Evolutionary conservation across 1,140 invertebrate genomes (phyloP).

Genomic region (Drosophila bipectinata): DNA sequence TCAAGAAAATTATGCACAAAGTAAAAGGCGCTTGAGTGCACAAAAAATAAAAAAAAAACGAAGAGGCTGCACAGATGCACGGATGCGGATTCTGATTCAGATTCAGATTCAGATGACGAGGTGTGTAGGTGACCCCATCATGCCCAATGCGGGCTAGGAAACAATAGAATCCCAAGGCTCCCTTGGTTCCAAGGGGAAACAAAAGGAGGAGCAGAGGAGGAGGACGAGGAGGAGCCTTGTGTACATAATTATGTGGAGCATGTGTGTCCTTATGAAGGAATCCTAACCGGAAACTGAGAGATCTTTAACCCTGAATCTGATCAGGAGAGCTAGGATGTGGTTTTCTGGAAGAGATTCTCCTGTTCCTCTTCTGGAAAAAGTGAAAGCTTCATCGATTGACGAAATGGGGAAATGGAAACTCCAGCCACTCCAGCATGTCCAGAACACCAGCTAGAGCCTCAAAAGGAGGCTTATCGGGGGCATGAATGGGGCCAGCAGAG

Average conservation of each 20-base stretch:
- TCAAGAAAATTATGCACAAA: slow-evolving; percentile 78
- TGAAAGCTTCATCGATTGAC: slow-evolving; percentile 51
- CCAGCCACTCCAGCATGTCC: slow-evolving; percentile 54
- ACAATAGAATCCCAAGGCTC: slow-evolving; percentile 45
- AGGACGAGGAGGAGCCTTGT: neutral
- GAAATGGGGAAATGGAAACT: slow-evolving; percentile 47
- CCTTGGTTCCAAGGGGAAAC: neutral
- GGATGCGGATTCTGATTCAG: slow-evolving; percentile 9
- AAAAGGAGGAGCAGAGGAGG: neutral
- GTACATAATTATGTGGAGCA: slow-evolving; percentile 39
- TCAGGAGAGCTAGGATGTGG: neutral
- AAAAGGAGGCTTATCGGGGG: too few species aligned
- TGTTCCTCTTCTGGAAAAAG: slow-evolving; percentile 21
- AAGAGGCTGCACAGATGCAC: neutral
- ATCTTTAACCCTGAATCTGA: slow-evolving; percentile 8
- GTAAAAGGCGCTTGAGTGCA: slow-evolving; percentile 72
- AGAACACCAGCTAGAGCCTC: too few species aligned
- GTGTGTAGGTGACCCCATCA: slow-evolving; percentile 56
- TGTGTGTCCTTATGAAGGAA: slow-evolving; percentile 1
- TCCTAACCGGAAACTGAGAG: neutral
- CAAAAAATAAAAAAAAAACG: slow-evolving; percentile 65
- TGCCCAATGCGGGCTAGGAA: slow-evolving; percentile 46
- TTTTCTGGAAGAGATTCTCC: neutral
- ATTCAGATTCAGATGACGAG: slow-evolving; percentile 21
- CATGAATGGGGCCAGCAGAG: too few species aligned